phyloP scores from a whole-genome alignment of 2,113 vertebrate species.

The Bujurquina vittata region DNA sequence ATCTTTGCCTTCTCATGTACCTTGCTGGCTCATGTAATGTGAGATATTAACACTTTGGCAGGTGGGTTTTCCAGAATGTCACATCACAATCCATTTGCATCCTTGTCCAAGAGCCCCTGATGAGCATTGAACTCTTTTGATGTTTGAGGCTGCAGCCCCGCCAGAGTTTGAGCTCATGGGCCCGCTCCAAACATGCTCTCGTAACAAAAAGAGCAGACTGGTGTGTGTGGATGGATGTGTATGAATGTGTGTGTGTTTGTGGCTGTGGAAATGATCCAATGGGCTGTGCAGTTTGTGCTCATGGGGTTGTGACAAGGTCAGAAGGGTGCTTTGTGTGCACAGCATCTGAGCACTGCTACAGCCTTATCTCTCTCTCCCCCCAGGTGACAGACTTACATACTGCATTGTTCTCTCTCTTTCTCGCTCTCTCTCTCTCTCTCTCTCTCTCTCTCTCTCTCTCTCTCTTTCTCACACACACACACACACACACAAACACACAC shows the following conservation, averaged over 20 bases:
- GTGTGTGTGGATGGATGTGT: constrained; percentile 9
- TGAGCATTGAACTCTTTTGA: constrained; percentile 26
- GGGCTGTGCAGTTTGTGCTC: constrained; percentile 22
- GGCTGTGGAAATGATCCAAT: constrained; percentile 40
- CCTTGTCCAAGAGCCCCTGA: constrained; percentile 20
- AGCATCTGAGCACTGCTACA: constrained; percentile 1
- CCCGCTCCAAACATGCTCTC: background rate
- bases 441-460: background rate
- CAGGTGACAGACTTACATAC: background rate
- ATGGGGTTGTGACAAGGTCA: constrained; percentile 59
- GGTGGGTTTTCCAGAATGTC: background rate
- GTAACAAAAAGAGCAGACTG: constrained; percentile 11
- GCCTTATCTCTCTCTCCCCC: constrained; percentile 14
- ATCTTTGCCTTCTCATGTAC: background rate
- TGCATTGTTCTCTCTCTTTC: background rate
- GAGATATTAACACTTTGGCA: constrained; percentile 14
- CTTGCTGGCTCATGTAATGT: background rate
- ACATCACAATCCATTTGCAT: constrained; percentile 38
- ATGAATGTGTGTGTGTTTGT: background rate
- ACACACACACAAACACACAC: background rate
- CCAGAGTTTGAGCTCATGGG: constrained; percentile 9
- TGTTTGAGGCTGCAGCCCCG: constrained; percentile 17
- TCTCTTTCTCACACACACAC: background rate
- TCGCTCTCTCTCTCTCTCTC: background rate
- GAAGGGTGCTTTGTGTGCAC: constrained; percentile 13